Evolutionary conservation across 2,797 vertebrate species (phyloP).

Genomic region (Pelodytes ibericus): DNA sequence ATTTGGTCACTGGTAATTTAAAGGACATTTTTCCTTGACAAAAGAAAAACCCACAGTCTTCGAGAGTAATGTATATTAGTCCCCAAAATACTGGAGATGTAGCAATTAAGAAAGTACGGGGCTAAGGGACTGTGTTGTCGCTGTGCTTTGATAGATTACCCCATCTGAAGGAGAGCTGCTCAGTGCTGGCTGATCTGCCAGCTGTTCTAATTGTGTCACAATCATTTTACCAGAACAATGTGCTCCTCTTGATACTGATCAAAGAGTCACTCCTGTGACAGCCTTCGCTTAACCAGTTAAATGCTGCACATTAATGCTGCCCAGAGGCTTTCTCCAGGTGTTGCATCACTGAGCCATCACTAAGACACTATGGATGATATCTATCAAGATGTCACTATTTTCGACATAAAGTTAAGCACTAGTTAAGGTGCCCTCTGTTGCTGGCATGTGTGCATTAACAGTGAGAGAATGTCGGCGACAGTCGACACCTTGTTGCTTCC

Average conservation of each 20-base stretch:
- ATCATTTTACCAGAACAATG: conserved; percentile 51
- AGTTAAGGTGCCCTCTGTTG: too few relatives aligned
- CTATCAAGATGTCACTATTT: conserved; percentile 14
- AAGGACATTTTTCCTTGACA: conserved; percentile 13
- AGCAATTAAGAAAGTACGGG: conserved; percentile 48
- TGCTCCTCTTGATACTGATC: conserved; percentile 50
- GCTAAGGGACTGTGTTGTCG: conserved; percentile 41
- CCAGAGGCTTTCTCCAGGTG: neutral
- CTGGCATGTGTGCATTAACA: too few relatives aligned
- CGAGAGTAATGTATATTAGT: conserved; percentile 11
- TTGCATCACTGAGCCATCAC: conserved; percentile 13
- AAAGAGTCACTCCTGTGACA: conserved; percentile 27
- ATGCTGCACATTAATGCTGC: conserved; percentile 26
- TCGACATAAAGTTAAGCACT: too few relatives aligned
- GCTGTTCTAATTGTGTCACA: conserved; percentile 55
- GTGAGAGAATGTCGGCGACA: too few relatives aligned
- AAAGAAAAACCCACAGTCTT: conserved; percentile 25
- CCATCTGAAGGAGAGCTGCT: conserved; percentile 34
- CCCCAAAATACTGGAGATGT: conserved; percentile 43
- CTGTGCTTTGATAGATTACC: conserved; percentile 50
- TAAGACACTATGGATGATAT: conserved; percentile 8
- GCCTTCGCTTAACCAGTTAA: conserved; percentile 45
- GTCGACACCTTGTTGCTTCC: too few relatives aligned
- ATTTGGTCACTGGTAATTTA: conserved; percentile 32
- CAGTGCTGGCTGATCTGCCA: conserved; percentile 43